A percentile compares a stretch with the other conserved stretches of the same genome.
These are phyloP conservation scores for Coenobita brevimanus DNA, from an alignment of 1,140 invertebrate species.

Conservation along the genomic window DNA sequence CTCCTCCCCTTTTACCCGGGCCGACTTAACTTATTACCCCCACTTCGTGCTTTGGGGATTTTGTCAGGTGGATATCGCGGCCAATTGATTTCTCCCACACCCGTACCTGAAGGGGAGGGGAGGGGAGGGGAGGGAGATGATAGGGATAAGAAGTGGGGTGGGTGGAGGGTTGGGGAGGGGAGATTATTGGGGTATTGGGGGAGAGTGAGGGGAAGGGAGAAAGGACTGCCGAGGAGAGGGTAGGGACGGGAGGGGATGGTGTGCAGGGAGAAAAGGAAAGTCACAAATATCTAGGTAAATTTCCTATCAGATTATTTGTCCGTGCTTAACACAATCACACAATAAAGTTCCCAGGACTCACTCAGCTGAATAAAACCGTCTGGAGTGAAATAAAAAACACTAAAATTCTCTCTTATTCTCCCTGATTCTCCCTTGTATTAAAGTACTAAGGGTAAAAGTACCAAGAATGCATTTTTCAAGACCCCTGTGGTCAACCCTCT, in stretches of 20 bases:
- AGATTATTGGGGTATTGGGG: background rate
- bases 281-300: background rate
- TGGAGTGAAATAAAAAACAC: too few species aligned
- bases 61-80: too few species aligned
- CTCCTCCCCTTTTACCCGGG: background rate
- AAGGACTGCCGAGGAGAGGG: background rate
- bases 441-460: too few species aligned
- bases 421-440: too few species aligned
- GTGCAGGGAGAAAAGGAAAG: too few species aligned
- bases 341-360: too few species aligned
- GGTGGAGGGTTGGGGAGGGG: background rate
- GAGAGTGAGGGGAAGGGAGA: background rate
- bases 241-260: background rate
- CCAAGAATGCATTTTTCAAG: too few species aligned
- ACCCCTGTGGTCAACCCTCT: too few species aligned
- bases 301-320: background rate
- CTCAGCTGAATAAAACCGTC: too few species aligned
- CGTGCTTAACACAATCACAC: too few species aligned
- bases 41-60: constrained; percentile 10
- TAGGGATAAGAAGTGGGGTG: background rate
- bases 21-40: background rate
- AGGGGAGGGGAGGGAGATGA: background rate
- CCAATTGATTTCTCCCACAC: too few species aligned
- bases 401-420: too few species aligned
- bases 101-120: background rate